These are phyloP conservation scores for Catostylus mosaicus DNA, from an alignment of 30 jellyfish, hydroid and myxozoan genomes.

Conservation along the genomic window DNA sequence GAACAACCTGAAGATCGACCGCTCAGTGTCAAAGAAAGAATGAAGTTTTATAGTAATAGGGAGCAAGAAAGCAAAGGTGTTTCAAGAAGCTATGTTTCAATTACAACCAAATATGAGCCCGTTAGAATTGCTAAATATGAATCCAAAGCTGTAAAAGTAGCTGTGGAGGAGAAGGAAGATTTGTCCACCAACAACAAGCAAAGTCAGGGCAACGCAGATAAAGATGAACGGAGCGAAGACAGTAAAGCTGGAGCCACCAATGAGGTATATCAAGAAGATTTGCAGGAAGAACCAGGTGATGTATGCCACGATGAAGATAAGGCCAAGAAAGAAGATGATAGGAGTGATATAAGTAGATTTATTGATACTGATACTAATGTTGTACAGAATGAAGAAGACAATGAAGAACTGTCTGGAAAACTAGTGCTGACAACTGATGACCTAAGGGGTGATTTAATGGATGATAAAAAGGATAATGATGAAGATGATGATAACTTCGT, in stretches of 20 bases:
- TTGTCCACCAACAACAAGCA: neutral
- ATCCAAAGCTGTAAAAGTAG: no score
- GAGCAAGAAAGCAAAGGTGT: neutral
- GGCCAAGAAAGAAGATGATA: slow-evolving; percentile 18
- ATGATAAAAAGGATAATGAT: no score
- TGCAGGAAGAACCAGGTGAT: neutral
- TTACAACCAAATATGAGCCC: no score
- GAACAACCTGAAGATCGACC: neutral
- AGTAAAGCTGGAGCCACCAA: neutral
- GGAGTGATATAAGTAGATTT: no score
- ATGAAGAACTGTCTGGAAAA: no score
- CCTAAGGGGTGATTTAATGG: no score
- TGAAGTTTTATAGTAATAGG: neutral
- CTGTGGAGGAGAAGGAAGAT: neutral
- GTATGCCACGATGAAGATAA: neutral
- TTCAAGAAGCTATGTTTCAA: neutral
- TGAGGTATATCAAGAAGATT: neutral
- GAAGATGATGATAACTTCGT: no score
- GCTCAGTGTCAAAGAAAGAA: slow-evolving; percentile 6
- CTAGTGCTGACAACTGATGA: no score
- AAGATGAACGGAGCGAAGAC: neutral
- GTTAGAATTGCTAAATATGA: no score
- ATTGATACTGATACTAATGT: no score
- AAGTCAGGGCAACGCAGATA: neutral
- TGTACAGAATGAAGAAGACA: no score